Percentiles rank a stretch among this genome's conserved stretches.
Conservation (phyloP, 2,888 invertebrate species). For the Ornithoptera priamus region DNA sequence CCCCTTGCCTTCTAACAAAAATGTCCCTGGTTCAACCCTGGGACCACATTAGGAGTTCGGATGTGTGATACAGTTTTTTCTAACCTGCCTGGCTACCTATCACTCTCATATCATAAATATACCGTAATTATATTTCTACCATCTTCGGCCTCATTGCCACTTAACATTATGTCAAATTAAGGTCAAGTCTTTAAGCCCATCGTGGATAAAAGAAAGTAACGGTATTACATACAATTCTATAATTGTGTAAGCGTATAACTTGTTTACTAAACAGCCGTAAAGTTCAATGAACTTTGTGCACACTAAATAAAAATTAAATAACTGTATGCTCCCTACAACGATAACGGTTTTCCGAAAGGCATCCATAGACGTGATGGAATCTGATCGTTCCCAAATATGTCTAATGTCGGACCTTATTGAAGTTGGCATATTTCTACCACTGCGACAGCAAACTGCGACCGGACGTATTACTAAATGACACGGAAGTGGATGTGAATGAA, state of each 20-base stretch:
- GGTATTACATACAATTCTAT: conserved; percentile 12
- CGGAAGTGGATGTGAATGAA: background rate
- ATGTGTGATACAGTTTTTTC: no score
- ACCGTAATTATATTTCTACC: no score
- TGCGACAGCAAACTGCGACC: background rate
- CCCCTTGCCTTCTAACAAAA: no score
- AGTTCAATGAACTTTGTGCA: conserved; percentile 26
- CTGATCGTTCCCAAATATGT: conserved; percentile 15
- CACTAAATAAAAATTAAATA: conserved; percentile 19
- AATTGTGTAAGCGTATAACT: conserved; percentile 2
- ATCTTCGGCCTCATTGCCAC: no score
- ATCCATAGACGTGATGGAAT: conserved; percentile 27
- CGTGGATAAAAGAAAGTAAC: background rate
- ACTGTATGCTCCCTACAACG: conserved; percentile 26
- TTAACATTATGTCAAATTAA: no score
- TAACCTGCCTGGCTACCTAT: no score
- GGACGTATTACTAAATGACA: background rate
- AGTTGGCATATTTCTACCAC: conserved; percentile 4
- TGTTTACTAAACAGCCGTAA: conserved; percentile 21
- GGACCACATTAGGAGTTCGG: no score
- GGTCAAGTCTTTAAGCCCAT: background rate
- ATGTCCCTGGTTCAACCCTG: no score
- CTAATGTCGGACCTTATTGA: conserved; percentile 9
- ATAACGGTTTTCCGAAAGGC: conserved; percentile 25
- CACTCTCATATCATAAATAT: no score